Conservation (phyloP, 2,113 vertebrate species). For the Paramormyrops kingsleyae region DNA sequence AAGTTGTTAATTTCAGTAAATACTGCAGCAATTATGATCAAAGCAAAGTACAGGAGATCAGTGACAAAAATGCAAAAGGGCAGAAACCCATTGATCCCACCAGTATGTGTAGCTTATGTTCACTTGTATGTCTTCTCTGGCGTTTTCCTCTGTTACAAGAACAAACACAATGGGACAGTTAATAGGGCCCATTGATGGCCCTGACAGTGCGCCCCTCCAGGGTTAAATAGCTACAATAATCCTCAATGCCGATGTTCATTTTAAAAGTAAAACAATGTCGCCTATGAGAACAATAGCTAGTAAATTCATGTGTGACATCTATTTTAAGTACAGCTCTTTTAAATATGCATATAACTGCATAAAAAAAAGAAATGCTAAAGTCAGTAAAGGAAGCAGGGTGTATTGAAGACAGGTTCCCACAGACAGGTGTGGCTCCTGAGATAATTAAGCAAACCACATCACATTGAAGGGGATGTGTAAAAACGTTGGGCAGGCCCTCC, state of each 20-base stretch:
- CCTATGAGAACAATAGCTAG: background rate
- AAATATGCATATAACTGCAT: background rate
- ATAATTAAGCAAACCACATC: background rate
- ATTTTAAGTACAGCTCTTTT: background rate
- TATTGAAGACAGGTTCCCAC: background rate
- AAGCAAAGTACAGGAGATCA: background rate
- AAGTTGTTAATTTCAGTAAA: conserved; percentile 11
- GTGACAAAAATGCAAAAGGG: background rate
- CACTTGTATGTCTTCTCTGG: background rate
- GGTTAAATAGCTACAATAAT: background rate
- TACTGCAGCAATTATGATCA: conserved; percentile 14
- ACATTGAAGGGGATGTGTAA: background rate
- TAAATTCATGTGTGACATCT: background rate
- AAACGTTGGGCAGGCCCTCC: background rate
- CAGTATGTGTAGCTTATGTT: background rate
- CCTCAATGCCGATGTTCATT: background rate
- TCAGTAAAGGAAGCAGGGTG: background rate
- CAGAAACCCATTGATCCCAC: conserved; percentile 5
- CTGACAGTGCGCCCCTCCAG: background rate
- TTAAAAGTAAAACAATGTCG: background rate
- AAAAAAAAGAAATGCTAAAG: background rate
- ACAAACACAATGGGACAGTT: background rate
- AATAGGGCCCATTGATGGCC: background rate
- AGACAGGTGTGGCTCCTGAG: background rate
- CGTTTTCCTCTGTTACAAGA: background rate